Percentiles rank a stretch among this genome's conserved stretches.
These are phyloP conservation scores for Strigops habroptila DNA, from an alignment of 2,113 vertebrate genomes.

Conservation along the genomic window DNA sequence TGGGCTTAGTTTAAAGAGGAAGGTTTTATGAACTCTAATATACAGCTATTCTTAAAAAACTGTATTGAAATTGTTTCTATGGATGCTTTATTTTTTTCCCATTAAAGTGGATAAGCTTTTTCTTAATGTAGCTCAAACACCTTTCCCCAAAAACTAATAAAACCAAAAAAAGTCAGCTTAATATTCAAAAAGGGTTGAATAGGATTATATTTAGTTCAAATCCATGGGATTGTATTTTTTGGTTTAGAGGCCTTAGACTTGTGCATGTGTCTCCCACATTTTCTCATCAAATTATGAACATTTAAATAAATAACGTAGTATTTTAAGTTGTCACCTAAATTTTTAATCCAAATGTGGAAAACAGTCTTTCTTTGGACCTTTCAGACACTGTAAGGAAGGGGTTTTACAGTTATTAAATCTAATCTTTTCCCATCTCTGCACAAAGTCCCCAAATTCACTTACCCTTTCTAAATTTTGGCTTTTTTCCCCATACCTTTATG, in stretches of 20 bases:
- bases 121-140: not conserved
- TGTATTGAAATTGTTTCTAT: not conserved
- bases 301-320: not conserved
- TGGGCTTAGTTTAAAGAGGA: not conserved
- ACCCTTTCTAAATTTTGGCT: not conserved
- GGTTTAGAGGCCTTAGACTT: not conserved
- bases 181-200: not conserved
- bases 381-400: not conserved
- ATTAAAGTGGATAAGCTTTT: not conserved
- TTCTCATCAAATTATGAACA: not conserved
- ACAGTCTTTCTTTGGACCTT: not conserved
- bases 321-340: not conserved
- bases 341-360: not conserved
- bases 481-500: not conserved
- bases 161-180: not conserved
- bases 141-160: not conserved
- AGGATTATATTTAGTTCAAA: not conserved
- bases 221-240: not conserved
- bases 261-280: not conserved
- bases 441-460: not conserved
- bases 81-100: not conserved
- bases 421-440: not conserved
- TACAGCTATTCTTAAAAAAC: not conserved
- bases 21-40: not conserved
- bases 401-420: not conserved